A percentile compares a stretch with the other conserved stretches of the same genome.
phyloP scores from a whole-genome alignment of 1,140 invertebrate genomes.

The Mercenaria mercenaria region DNA sequence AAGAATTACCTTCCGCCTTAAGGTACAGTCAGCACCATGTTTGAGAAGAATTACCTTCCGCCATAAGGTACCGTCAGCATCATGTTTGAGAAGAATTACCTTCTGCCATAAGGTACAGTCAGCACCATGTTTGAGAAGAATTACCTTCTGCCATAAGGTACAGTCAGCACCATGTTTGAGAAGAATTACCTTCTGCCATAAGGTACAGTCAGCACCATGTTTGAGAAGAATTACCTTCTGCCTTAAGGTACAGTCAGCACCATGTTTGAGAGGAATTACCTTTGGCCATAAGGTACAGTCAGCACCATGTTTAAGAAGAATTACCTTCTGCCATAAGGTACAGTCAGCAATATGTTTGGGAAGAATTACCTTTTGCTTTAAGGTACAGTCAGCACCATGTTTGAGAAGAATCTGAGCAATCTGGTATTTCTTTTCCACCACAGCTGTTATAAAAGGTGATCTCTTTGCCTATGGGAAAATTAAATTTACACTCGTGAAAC shows the following conservation, averaged over 20 bases:
- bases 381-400: slow-evolving; percentile 6
- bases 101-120: no score
- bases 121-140: no score
- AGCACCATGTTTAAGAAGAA: neutral
- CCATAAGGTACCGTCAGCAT: no score
- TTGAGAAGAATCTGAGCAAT: neutral
- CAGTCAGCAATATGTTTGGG: neutral
- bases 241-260: no score
- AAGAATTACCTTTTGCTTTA: neutral
- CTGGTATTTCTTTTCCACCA: neutral
- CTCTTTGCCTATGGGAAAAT: neutral
- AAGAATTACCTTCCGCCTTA: no score
- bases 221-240: no score
- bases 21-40: no score
- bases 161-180: neutral
- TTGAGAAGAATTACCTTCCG: no score
- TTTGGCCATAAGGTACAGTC: neutral
- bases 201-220: neutral
- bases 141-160: no score
- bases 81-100: no score
- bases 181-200: neutral
- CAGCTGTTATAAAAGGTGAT: neutral
- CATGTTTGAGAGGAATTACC: neutral
- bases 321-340: neutral
- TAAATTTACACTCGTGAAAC: no score